phyloP scores from a whole-genome alignment of 2,797 vertebrate species.

The Labroides dimidiatus region DNA sequence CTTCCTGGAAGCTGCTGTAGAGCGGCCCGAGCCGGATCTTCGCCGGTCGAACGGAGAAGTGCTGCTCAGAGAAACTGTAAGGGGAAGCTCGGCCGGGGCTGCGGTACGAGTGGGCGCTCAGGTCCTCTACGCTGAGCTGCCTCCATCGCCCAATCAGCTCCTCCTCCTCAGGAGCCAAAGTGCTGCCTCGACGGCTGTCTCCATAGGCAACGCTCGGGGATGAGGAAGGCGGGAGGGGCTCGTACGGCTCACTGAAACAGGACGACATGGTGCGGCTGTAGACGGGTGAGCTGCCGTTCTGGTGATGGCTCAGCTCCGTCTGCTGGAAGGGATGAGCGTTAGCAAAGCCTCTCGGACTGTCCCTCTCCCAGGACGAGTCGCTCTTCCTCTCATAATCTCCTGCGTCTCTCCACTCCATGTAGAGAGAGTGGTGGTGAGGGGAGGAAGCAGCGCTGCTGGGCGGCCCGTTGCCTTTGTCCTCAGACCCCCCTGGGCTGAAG shows the following conservation, averaged over 20 bases:
- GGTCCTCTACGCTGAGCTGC: constrained; percentile 93
- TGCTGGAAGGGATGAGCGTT: constrained; percentile 87
- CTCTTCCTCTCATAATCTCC: constrained; percentile 92
- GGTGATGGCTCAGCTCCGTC: constrained; percentile 85
- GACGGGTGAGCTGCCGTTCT: constrained; percentile 86
- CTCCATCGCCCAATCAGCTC: constrained; percentile 90
- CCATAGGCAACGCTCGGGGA: constrained; percentile 90
- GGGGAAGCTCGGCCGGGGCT: constrained; percentile 88
- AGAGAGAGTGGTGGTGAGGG: constrained; percentile 91
- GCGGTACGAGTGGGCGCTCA: constrained; percentile 90
- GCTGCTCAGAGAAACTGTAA: constrained; percentile 94
- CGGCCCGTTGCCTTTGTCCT: constrained; percentile 90
- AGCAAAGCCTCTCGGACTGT: constrained; percentile 88
- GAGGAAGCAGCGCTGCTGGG: constrained; percentile 92
- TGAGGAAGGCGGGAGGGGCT: constrained; percentile 85
- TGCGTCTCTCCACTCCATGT: constrained; percentile 92
- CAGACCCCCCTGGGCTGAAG: constrained; percentile 92
- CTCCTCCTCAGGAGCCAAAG: constrained; percentile 88
- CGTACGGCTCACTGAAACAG: constrained; percentile 91
- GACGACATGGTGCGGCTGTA: constrained; percentile 93
- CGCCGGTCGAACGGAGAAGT: constrained; percentile 89
- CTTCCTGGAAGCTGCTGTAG: constrained; percentile 96
- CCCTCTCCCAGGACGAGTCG: constrained; percentile 88
- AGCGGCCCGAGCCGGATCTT: constrained; percentile 91
- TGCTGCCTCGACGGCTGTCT: constrained; percentile 89